Percentiles rank a stretch among this genome's conserved stretches.
These are phyloP conservation scores for Lophotis ruficrista DNA, from an alignment of 2,113 vertebrate genomes.

Conservation along the genomic window DNA sequence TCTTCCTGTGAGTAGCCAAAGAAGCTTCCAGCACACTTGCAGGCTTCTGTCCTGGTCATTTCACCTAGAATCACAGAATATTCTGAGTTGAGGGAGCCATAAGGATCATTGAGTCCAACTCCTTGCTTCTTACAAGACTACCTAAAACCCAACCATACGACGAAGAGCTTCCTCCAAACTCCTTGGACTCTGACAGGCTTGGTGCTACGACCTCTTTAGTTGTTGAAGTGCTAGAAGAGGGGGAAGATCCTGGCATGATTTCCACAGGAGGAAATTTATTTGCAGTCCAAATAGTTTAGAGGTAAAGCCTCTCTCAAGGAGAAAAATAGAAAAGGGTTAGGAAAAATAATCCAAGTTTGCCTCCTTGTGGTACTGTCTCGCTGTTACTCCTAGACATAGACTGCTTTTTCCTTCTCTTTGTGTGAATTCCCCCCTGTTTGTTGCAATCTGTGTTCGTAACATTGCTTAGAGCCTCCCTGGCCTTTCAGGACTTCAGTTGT, in stretches of 20 bases:
- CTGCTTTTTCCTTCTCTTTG: background rate
- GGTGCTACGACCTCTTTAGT: background rate
- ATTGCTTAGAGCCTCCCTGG: background rate
- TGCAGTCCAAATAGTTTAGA: background rate
- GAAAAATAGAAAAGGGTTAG: background rate
- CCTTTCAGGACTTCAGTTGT: background rate
- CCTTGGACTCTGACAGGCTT: background rate
- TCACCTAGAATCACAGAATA: background rate
- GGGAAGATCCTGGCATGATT: too few relatives aligned
- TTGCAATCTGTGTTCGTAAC: background rate
- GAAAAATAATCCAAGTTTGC: background rate
- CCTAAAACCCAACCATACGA: background rate
- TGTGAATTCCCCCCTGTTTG: background rate
- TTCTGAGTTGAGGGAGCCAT: background rate
- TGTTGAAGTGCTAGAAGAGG: background rate
- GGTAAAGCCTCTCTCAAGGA: background rate
- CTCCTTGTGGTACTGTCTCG: background rate
- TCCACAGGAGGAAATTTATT: background rate
- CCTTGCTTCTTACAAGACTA: background rate
- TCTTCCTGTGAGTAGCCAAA: background rate
- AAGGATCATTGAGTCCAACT: background rate
- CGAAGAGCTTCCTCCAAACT: rapidly evolving
- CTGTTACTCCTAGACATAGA: background rate
- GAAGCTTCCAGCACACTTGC: background rate
- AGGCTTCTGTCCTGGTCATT: background rate